A percentile compares a stretch with the other conserved stretches of the same genome.
Conservation (phyloP, 2,113 vertebrate genomes). For the Choloepus hoffmanni region DNA sequence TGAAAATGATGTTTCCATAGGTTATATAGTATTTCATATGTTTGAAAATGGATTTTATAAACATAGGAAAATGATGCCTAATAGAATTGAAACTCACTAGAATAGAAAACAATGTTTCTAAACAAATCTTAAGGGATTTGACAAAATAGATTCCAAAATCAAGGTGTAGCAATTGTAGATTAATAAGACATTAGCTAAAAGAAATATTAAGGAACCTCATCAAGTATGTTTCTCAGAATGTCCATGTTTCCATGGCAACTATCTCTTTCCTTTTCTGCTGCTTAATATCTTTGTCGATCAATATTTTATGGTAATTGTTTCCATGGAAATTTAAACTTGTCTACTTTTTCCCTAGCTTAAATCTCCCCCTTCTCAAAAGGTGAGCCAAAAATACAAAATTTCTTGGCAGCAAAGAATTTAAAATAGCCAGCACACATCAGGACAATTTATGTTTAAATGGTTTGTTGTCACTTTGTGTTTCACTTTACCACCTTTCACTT, state of each 20-base stretch:
- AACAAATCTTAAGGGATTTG: slow-evolving; percentile 39
- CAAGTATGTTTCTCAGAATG: slow-evolving; percentile 68
- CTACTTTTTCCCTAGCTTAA: slow-evolving; percentile 72
- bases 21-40: not conserved
- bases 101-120: slow-evolving; percentile 6
- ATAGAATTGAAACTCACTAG: not conserved
- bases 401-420: slow-evolving; percentile 49
- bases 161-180: slow-evolving; percentile 43
- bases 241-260: slow-evolving; percentile 86
- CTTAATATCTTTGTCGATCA: slow-evolving; percentile 85
- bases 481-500: slow-evolving; percentile 16
- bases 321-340: slow-evolving; percentile 85
- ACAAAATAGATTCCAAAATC: slow-evolving; percentile 26
- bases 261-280: slow-evolving; percentile 82
- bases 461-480: slow-evolving; percentile 54
- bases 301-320: slow-evolving; percentile 88
- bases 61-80: not conserved
- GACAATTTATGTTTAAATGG: slow-evolving; percentile 55
- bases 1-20: slow-evolving; percentile 22
- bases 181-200: slow-evolving; percentile 67
- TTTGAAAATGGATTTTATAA: slow-evolving; percentile 28
- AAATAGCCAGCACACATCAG: not conserved
- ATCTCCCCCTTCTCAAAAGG: slow-evolving; percentile 49
- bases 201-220: slow-evolving; percentile 71
- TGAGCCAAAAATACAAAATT: slow-evolving; percentile 36